These are phyloP conservation scores for Colius striatus DNA, from an alignment of 2,113 vertebrate species.

Conservation along the genomic window DNA sequence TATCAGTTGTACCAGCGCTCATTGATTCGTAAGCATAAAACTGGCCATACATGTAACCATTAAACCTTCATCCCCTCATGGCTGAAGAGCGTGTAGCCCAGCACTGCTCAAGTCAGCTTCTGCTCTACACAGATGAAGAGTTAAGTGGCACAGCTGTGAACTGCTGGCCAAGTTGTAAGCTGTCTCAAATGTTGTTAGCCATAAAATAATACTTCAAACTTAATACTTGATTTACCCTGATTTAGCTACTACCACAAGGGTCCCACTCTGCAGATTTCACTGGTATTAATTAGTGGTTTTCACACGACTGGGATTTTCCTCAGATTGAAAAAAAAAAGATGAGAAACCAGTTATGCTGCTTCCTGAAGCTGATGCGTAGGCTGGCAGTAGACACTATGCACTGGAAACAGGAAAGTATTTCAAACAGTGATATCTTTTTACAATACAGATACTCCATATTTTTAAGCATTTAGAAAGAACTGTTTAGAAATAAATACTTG, in stretches of 20 bases:
- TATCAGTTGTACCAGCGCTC: fast-evolving
- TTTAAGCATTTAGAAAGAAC: conserved; percentile 32
- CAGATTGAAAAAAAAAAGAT: not conserved
- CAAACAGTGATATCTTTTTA: not conserved
- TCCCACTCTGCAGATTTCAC: not conserved
- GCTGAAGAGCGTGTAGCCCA: fast-evolving
- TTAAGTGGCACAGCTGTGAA: not conserved
- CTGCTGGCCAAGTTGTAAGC: not conserved
- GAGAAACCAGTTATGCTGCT: not conserved
- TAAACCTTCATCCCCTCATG: fast-evolving
- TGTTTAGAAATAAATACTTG: conserved; percentile 13
- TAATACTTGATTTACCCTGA: not conserved
- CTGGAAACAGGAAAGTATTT: not conserved
- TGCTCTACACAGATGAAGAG: not conserved
- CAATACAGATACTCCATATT: not conserved
- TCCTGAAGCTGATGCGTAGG: not conserved
- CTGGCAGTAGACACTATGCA: not conserved
- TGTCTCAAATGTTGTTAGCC: not conserved
- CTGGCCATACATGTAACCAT: fast-evolving
- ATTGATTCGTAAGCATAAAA: not conserved
- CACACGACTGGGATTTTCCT: conserved; percentile 4
- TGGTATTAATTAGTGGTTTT: conserved; percentile 34
- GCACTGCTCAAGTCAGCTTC: not conserved
- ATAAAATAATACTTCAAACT: not conserved
- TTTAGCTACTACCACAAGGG: not conserved